A percentile compares a stretch with the other conserved stretches of the same genome.
Conservation (phyloP, 2,888 invertebrate species). For the Caenorhabditis auriculariae region DNA sequence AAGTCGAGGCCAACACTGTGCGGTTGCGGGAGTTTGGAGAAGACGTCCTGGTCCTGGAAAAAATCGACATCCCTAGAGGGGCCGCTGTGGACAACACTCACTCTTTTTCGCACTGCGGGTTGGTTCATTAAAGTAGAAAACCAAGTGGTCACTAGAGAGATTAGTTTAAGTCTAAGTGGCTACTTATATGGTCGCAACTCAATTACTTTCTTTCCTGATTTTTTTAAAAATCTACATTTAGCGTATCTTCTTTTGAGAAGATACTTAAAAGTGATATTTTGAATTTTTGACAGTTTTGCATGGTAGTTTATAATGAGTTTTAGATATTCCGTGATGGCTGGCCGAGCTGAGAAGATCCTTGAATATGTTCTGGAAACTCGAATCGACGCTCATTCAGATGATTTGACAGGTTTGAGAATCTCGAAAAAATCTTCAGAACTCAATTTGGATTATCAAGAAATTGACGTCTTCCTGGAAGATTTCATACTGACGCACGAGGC, state of each 20-base stretch:
- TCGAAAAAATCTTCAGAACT: no score
- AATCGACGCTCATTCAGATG: constrained; percentile 66
- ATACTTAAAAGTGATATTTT: no score
- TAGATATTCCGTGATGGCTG: constrained; percentile 85
- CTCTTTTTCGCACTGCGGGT: constrained; percentile 18
- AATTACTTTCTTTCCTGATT: no score
- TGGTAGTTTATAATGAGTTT: constrained; percentile 66
- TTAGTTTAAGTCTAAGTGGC: no score
- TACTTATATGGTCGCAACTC: no score
- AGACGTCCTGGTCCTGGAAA: constrained; percentile 80
- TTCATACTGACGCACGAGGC: constrained; percentile 81
- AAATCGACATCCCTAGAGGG: constrained; percentile 58
- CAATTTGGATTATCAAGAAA: constrained; percentile 13
- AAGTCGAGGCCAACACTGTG: constrained; percentile 85
- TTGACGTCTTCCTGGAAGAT: constrained; percentile 74
- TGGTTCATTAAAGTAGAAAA: not conserved
- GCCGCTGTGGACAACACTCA: constrained; percentile 34
- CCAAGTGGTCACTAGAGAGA: no score
- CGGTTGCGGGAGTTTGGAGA: constrained; percentile 81
- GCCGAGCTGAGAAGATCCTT: constrained; percentile 81
- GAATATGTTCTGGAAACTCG: constrained; percentile 82
- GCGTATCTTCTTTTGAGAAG: no score
- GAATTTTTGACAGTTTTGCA: not conserved
- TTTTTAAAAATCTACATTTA: no score
- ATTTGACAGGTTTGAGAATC: constrained; percentile 7